A percentile compares a stretch with the other conserved stretches of the same genome.
These are phyloP conservation scores for Tenodera sinensis DNA, from an alignment of 2,888 invertebrate species.

Conservation along the genomic window DNA sequence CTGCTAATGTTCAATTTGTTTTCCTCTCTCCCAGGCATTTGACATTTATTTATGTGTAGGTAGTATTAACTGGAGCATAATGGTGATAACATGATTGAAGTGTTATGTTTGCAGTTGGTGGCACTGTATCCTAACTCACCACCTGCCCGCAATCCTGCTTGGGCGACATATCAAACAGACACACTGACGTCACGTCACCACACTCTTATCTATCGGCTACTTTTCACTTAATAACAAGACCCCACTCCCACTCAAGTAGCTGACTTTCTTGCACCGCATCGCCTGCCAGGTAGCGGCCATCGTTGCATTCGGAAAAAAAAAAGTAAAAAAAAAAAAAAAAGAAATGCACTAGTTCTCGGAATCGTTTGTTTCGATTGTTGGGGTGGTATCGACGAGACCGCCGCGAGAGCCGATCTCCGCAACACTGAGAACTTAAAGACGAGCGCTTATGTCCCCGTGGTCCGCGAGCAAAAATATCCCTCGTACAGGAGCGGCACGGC, in stretches of 20 bases:
- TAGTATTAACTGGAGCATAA: too few species aligned
- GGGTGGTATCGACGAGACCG: not conserved
- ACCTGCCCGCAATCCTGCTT: not conserved
- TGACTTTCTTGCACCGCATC: not conserved
- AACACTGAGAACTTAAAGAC: not conserved
- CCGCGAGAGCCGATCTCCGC: not conserved
- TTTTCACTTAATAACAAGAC: not conserved
- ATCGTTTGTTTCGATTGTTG: not conserved
- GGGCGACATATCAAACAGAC: not conserved
- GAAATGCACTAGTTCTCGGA: not conserved
- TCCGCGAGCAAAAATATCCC: constrained; percentile 25
- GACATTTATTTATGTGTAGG: too few species aligned
- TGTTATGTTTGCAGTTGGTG: too few species aligned
- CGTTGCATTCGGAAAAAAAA: too few species aligned
- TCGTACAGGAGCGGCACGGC: not conserved
- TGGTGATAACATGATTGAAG: too few species aligned
- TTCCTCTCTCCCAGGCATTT: too few species aligned
- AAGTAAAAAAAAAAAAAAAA: not conserved
- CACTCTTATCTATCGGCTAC: too few species aligned
- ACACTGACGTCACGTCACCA: too few species aligned
- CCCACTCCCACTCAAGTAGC: not conserved
- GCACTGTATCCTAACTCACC: not conserved
- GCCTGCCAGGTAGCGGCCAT: not conserved
- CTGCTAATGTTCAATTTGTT: too few species aligned
- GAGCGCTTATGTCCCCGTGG: not conserved